Evolutionary conservation across 2,113 vertebrate genomes (phyloP).

Genomic region (Calidris pugnax): DNA sequence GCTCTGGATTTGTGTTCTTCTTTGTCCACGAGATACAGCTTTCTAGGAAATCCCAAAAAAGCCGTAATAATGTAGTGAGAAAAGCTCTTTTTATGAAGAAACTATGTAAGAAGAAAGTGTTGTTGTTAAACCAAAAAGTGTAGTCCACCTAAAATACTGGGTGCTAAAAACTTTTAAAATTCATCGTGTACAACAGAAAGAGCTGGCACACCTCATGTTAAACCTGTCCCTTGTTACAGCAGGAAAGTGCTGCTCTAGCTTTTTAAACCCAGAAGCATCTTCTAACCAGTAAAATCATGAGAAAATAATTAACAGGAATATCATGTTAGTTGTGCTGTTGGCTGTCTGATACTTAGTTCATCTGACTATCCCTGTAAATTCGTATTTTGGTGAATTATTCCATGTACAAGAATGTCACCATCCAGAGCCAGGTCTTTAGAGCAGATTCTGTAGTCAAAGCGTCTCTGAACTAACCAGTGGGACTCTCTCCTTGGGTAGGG

Average conservation of each 20-base stretch:
- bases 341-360: not conserved
- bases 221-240: rapidly evolving
- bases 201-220: not conserved
- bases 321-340: not conserved
- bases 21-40: not conserved
- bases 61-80: rapidly evolving
- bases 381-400: not conserved
- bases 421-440: not conserved
- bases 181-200: not conserved
- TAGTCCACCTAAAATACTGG: not conserved
- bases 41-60: not conserved
- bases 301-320: not conserved
- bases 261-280: not conserved
- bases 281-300: not conserved
- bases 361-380: not conserved
- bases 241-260: not conserved
- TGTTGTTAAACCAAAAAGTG: not conserved
- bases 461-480: not conserved
- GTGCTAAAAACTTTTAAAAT: not conserved
- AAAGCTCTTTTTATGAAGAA: not conserved
- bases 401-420: not conserved
- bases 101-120: not conserved
- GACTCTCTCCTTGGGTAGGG: not conserved
- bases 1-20: not conserved
- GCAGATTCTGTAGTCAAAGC: not conserved